Base-by-base conservation (phyloP, 2,113 vertebrate species). In the Anser cygnoides region DNA sequence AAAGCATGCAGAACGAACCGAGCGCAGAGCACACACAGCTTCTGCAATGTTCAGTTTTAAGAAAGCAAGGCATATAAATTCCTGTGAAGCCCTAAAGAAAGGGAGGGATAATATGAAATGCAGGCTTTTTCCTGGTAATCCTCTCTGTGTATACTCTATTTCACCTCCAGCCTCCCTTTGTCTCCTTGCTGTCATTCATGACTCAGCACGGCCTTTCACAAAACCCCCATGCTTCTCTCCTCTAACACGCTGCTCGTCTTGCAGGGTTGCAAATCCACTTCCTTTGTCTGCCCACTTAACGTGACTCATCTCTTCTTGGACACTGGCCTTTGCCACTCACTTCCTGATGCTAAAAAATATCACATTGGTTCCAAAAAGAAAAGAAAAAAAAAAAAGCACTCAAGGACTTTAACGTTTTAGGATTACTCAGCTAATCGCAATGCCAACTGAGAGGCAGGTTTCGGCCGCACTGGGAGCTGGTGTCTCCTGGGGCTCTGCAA, bases 201-300 rank as follows among this genome's bases (percentile, higher is more conserved):
- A 97, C 96, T 96, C 96, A 95, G 91, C 96, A 93, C 17, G 0
- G 33, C 91, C 62, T 94, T 96, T 92, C 81, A 58, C 46, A 58
- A 70, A 76, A 33, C 1, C 50, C 31, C 26, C 1, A 11, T 67
- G 73, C 52, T 73, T 89, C 59, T 70, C 86, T 44, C 62, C 62
- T 71, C 31, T 26, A 23, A 20, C 23, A 6, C 0, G 10, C 86
- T 67, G 65, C 68, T 90, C 54, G 52, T 43, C 72, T 78, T 43
- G 86, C 52, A 68, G 80, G 39, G 15, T 66, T 89, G 70, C 66
- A 67, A 84, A 67, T 59, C 62, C 61, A 59, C 65, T 73, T 37
- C 79, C 58, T 93, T 94, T 91, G 77, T 86, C 85, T 92, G 59
- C 52, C 84, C 35, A 10, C 55, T 4, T 59, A 41, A 82, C 54